Base-by-base conservation (phyloP, 2,113 vertebrate genomes). In the Coreoperca whiteheadi region DNA sequence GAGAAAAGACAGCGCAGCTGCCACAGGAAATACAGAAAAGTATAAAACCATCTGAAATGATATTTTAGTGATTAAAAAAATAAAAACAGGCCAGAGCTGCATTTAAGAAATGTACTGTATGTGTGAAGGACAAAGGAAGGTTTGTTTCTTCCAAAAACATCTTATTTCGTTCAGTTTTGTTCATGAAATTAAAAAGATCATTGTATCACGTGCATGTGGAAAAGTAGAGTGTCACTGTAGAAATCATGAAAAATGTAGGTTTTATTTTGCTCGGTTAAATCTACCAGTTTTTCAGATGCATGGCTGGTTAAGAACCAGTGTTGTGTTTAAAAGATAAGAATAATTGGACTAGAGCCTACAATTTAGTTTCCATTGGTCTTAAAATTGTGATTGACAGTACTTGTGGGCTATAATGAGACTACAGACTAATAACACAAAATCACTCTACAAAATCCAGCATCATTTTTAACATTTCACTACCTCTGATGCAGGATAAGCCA, bases 1-100 rank as follows among this genome's bases (percentile, higher is more conserved):
- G 63, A 83, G 85, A 75, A 71, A 81, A 86, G 70, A 82, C 77
- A n/a, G 59, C 84, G 84, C 81, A 90, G 82, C 87, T 88, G 90
- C 82, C 81, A 83, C 83, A 68, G 59, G 76, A 84, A 82, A 86
- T 57, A 50, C 83, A 87, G 53, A 28, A 61, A 89, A 87, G 46
- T 37, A 68, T 9, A 63, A 79, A 88, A 59, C 34, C 6, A 73
- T 65, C 48, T 48, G 15, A 54, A 88, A 68, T 65, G 32, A 63
- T 18, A 87, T 84, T 41, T 81, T 23, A 14, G 48, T 56, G 69
- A 67, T 77, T 74, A 1, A 46, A 63, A 78, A 46, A 63, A 46
- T 7, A 43, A 75, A 74, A 67, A 48, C 10, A 48, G 50, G 21
- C 5, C 73, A 64, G 4, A 60, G 11, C 32, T 72, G 23, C 34